These are phyloP conservation scores for Diloba caeruleocephala DNA, from an alignment of 2,888 invertebrate species.

Conservation along the genomic window DNA sequence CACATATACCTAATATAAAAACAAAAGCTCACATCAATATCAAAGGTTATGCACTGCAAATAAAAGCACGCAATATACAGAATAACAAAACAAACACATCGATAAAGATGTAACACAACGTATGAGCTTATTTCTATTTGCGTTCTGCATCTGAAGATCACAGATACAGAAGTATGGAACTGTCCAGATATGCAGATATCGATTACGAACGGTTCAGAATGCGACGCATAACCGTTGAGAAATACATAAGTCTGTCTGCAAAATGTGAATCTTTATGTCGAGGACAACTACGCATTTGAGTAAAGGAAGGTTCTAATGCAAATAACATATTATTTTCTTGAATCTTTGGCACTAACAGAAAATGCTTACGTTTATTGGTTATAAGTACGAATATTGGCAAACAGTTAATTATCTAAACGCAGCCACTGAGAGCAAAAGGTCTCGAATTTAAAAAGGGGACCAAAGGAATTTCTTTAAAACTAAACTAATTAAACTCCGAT, in stretches of 20 bases:
- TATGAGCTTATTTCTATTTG: slow-evolving; percentile 13
- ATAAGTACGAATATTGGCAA: too few relatives aligned
- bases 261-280: not conserved
- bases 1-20: too few relatives aligned
- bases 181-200: slow-evolving; percentile 18
- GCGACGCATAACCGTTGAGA: slow-evolving; percentile 6
- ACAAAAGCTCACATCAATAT: not conserved
- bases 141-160: slow-evolving; percentile 2
- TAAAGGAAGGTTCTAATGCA: not conserved
- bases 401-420: too few relatives aligned
- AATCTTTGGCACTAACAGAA: not conserved
- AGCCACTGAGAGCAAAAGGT: too few relatives aligned
- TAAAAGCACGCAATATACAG: not conserved
- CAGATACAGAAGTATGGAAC: slow-evolving; percentile 22
- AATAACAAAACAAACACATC: not conserved
- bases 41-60: slow-evolving; percentile 1
- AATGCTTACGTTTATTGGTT: too few relatives aligned
- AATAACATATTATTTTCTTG: not conserved
- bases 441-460: too few relatives aligned
- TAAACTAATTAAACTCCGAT: too few relatives aligned
- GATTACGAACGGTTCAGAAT: slow-evolving; percentile 7
- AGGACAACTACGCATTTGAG: too few relatives aligned
- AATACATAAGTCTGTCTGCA: slow-evolving; percentile 11
- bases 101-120: slow-evolving; percentile 11
- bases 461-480: too few relatives aligned